A percentile compares a stretch with the other conserved stretches of the same genome.
These are phyloP conservation scores for Ypsolopha sequella DNA, from an alignment of 2,888 invertebrate genomes.

Conservation along the genomic window DNA sequence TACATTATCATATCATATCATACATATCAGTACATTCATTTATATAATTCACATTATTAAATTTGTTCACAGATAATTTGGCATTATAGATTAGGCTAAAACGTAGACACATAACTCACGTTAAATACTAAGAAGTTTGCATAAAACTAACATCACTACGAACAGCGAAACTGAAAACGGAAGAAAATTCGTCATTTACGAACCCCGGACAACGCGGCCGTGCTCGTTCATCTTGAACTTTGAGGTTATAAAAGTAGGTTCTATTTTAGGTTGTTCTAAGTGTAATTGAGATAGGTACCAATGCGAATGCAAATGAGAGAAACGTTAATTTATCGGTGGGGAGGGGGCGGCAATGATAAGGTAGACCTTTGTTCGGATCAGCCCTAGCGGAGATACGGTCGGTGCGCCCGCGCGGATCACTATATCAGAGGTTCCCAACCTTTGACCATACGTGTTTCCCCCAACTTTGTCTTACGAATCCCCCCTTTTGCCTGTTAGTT, in stretches of 20 bases:
- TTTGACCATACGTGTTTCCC: too few relatives aligned
- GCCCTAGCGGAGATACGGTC: slow-evolving; percentile 44
- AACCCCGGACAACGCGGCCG: slow-evolving; percentile 18
- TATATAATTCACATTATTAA: too few relatives aligned
- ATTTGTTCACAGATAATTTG: too few relatives aligned
- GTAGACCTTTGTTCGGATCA: slow-evolving; percentile 41
- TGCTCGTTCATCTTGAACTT: neutral
- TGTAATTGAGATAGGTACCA: slow-evolving; percentile 23
- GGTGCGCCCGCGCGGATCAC: slow-evolving; percentile 1
- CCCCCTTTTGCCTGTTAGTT: too few relatives aligned
- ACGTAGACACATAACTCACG: neutral
- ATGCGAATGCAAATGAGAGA: slow-evolving; percentile 63
- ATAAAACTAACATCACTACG: neutral
- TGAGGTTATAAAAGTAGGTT: neutral
- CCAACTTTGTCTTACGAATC: too few relatives aligned
- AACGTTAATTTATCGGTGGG: slow-evolving; percentile 61
- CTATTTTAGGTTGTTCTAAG: neutral
- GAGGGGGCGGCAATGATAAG: slow-evolving; percentile 57
- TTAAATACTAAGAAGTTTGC: neutral
- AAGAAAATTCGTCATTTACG: slow-evolving; percentile 66
- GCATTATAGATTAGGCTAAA: too few relatives aligned
- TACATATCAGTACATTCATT: too few relatives aligned
- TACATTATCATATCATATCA: too few relatives aligned
- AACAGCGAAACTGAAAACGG: slow-evolving; percentile 37
- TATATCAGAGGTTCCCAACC: too few relatives aligned